A percentile compares a stretch with the other conserved stretches of the same genome.
These are phyloP conservation scores for Sebastes oblongus DNA, from an alignment of 2,797 vertebrate species.

Conservation along the genomic window DNA sequence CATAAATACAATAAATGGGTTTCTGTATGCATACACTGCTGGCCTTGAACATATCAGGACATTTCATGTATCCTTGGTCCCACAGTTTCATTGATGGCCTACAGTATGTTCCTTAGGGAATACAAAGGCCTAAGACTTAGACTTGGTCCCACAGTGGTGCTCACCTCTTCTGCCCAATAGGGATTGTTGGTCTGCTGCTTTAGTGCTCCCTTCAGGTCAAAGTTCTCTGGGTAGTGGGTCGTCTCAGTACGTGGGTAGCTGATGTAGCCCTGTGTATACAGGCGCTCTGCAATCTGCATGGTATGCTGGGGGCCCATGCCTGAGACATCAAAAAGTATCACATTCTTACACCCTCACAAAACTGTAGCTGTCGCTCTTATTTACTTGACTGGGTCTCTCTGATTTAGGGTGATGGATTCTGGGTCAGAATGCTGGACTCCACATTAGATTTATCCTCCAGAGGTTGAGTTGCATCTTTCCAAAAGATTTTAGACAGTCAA, in stretches of 20 bases:
- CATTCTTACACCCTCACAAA: neutral
- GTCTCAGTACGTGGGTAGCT: constrained; percentile 99
- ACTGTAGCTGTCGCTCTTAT: neutral
- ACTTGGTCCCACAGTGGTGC: constrained; percentile 11
- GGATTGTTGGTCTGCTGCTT: constrained; percentile 90
- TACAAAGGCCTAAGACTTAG: neutral
- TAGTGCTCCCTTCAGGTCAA: constrained; percentile 93
- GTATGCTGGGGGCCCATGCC: constrained; percentile 96
- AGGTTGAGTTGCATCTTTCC: neutral
- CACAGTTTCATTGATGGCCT: neutral
- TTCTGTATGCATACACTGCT: neutral
- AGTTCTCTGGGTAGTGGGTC: constrained; percentile 96
- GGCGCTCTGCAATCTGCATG: constrained; percentile 97
- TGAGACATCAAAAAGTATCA: constrained; percentile 55
- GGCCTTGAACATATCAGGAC: neutral
- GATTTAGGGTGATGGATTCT: neutral
- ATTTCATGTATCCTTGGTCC: neutral
- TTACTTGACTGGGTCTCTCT: neutral
- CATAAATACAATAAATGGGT: neutral
- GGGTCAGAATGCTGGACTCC: neutral
- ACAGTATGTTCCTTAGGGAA: neutral
- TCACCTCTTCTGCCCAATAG: constrained; percentile 92
- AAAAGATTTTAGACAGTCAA: neutral
- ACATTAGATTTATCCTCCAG: too few species aligned
- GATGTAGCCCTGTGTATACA: constrained; percentile 98